Evolutionary conservation across 2,888 invertebrate species (phyloP), one percentile per base, ranked within the genome.

Genomic region (Acanthosoma haemorrhoidale): DNA sequence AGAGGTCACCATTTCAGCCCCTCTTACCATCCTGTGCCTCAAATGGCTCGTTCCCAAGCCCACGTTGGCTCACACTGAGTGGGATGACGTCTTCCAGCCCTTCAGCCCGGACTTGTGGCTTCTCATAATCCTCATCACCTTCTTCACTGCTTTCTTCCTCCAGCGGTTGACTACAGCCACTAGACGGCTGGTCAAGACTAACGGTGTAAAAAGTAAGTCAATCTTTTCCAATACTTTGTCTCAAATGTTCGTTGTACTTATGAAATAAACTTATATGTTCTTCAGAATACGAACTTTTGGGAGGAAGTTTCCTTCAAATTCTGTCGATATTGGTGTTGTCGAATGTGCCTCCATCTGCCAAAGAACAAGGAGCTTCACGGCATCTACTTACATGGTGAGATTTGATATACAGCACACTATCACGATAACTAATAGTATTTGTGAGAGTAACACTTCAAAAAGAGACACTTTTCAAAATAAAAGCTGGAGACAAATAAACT

Each of bases 81-180:
- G 71, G 71, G 51, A 71, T 38, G 69, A 69, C 64, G 66, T 71
- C 29, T 71, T 71, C 36, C 16, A 41, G n/a, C 69, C 69, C 9
- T 71, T 71, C 36, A 13, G 21, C 5, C 36, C 41, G 0, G 5
- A 43, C 13, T 39, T 71, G 2, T 71, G 71, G 71, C 63, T 43
- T 11, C n/a, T 43, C 11, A 67, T 69, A 6, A 66, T 36, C 16
- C 4, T 66, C 8, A 32, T 59, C 8, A 13, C 59, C 34, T 16
- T 69, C 13, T 13, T 43, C 18, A 67, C 67, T 3, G n/a, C 69
- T 6, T 31, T 71, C 16, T 16, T 71, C 2, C 60, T 71, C 13
- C 71, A 71, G 67, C 69, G 67, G 58, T 43, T 71, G 43, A 32
- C 69, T 21, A 59, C 21, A 4, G 66, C n/a, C 59, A 64, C 13